Conservation (phyloP, 1,140 invertebrate genomes). For the Drosophila grimshawi region DNA sequence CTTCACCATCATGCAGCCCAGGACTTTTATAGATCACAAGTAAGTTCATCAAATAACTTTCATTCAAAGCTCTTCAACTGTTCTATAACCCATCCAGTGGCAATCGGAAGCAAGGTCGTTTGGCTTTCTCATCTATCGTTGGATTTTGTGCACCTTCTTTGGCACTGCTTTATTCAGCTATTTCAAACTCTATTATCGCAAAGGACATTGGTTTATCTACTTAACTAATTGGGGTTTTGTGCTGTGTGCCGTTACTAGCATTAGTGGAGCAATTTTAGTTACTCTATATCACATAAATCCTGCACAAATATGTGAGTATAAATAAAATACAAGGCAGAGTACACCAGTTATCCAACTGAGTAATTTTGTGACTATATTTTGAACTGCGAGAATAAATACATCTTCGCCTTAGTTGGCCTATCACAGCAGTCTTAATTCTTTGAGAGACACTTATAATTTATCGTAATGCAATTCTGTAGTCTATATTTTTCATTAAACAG, state of each 20-base stretch:
- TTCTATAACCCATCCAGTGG: slow-evolving; percentile 39
- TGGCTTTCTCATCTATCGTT: slow-evolving; percentile 55
- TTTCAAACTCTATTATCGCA: neutral
- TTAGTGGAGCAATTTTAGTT: slow-evolving; percentile 38
- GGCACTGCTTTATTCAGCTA: slow-evolving; percentile 6
- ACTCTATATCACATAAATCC: slow-evolving; percentile 25
- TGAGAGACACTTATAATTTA: too few species aligned
- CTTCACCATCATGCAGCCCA: slow-evolving; percentile 28
- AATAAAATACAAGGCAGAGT: neutral
- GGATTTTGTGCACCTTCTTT: slow-evolving; percentile 46
- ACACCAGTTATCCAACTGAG: too few species aligned
- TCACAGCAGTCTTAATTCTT: too few species aligned
- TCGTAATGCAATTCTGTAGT: too few species aligned
- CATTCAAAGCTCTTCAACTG: too few species aligned
- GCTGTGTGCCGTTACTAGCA: slow-evolving; percentile 39
- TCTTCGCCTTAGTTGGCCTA: too few species aligned
- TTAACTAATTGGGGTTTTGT: slow-evolving; percentile 60
- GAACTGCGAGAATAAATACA: too few species aligned
- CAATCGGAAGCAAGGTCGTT: slow-evolving; percentile 25
- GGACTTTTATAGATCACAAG: slow-evolving; percentile 60
- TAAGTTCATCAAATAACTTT: slow-evolving; percentile 7
- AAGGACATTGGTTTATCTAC: slow-evolving; percentile 52
- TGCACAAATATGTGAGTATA: slow-evolving; percentile 33
- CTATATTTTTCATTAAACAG: too few species aligned
- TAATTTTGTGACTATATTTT: too few species aligned